Evolutionary conservation across 2,113 vertebrate species (phyloP), one percentile per base, ranked within the genome.

Genomic region (Catharus bicknelli): DNA sequence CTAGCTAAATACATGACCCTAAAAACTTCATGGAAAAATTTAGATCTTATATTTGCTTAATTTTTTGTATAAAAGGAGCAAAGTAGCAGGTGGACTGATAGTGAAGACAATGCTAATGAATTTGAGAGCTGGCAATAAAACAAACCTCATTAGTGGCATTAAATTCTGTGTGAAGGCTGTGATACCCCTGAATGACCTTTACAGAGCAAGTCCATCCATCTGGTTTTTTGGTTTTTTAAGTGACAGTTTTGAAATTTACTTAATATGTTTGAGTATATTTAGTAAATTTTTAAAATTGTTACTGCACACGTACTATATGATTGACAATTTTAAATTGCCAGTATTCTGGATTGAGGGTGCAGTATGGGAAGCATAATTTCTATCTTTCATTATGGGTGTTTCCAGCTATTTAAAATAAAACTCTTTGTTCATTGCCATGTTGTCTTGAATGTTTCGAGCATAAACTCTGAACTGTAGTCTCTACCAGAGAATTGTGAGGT

Each of bases 41-140:
- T 0, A 87, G 54, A 73, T 93, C 78, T 93, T 32, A 77, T 32
- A 53, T 93, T 91, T 92, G 80, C 47, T 93, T 38, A 86, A 36
- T 61, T 61, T 38, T 14, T 59, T 94, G 8, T 36, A 80, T 88
- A 64, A 75, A 86, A 59, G 13, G 57, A 86, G 34, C 23, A 61
- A 61, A 83, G 40, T 80, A 83, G 51, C 50, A 90, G 16, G 25
- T 69, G 45, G 22, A 51, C 32, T 83, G 69, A 63, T 89, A 62
- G 42, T 88, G 81, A 85, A 72, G 38, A 26, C 76, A 68, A 2
- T 16, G 63, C 79, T 89, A 81, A 30, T 95, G 42, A 90, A 79
- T 79, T 95, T 93, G 90, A 92, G 91, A 96, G 34, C 54, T 87
- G 73, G 2, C n/a, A 51, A 48, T 84, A 83, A 93, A 95, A 34